These are phyloP conservation scores for Syrmaticus mikado DNA, from an alignment of 2,113 vertebrate species.

Conservation along the genomic window DNA sequence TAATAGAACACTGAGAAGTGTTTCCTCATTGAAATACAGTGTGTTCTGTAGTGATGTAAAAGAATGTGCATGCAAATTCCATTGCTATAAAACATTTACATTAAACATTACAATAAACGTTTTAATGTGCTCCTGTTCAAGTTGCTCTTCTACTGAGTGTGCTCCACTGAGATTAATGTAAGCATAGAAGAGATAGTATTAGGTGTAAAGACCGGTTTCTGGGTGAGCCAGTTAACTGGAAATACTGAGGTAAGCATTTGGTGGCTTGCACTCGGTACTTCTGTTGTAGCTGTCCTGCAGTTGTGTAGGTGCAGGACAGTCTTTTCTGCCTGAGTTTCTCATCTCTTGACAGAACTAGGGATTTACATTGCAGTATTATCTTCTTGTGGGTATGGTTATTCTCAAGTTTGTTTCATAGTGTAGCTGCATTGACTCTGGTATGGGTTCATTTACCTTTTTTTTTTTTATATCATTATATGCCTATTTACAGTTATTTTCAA, in stretches of 20 bases:
- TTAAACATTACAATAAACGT: too few relatives aligned
- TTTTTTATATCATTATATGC: neutral
- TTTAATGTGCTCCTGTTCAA: neutral
- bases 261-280: neutral
- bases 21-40: neutral
- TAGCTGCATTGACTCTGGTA: neutral
- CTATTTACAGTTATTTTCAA: neutral
- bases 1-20: neutral
- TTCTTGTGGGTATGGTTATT: neutral
- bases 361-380: neutral
- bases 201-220: neutral
- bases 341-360: neutral
- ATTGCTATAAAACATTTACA: neutral
- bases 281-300: neutral
- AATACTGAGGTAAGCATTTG: neutral
- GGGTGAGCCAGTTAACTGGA: neutral
- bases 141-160: neutral
- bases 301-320: neutral
- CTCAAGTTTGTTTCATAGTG: neutral
- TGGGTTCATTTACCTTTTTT: neutral
- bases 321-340: neutral
- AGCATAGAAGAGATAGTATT: neutral
- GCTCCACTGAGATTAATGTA: neutral
- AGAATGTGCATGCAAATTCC: neutral
- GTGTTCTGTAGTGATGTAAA: neutral